Evolutionary conservation across 2,797 vertebrate species (phyloP), one percentile per base, ranked within the genome.

Genomic region (Channallabes apus): DNA sequence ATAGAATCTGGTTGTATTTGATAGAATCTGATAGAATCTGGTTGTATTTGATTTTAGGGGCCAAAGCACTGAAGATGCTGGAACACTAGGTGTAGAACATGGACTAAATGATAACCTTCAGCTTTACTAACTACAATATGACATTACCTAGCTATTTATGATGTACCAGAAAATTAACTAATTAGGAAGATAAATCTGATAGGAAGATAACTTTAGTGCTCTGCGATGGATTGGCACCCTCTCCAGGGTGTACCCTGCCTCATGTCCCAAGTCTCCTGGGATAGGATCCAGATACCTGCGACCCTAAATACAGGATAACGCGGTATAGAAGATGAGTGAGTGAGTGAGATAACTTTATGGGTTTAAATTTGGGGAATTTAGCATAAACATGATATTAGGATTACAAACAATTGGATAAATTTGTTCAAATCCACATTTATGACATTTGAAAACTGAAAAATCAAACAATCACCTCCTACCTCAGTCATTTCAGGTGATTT

Each of bases 401-500:
- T 56, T 29, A 27, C 51, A 27, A 75, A 7, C 15, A 18, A 17
- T 4, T 17, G n/a, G n/a, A 51, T 72, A 15, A 4, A n/a, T 22
- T 15, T 46, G 41, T 11, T 69, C 17, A 69, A 69, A 1, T 69
- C 32, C 67, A 69, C 35, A 69, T 38, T 7, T 69, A 3, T 38
- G 67, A 38, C 2, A 20, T 3, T 11, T 35, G 67, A 2, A 71
- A 46, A 71, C 69, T 24, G 22, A 27, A 0, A 8, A 35, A 59
- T 11, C 4, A 78, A 32, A 35, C 20, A 24, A 62, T 32, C 2
- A 41, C 20, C 14, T 69, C 82, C 20, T 93, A 97, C 98, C 97
- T 99, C 97, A 0, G 96, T 95, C 95, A 99, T 95, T 92, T 97
- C 98, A 1, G 98, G 98, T 80, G 98, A 97, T 92, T 98, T 99